Evolutionary conservation across 2,888 invertebrate species (phyloP).

Genomic region (Penaeus monodon): DNA sequence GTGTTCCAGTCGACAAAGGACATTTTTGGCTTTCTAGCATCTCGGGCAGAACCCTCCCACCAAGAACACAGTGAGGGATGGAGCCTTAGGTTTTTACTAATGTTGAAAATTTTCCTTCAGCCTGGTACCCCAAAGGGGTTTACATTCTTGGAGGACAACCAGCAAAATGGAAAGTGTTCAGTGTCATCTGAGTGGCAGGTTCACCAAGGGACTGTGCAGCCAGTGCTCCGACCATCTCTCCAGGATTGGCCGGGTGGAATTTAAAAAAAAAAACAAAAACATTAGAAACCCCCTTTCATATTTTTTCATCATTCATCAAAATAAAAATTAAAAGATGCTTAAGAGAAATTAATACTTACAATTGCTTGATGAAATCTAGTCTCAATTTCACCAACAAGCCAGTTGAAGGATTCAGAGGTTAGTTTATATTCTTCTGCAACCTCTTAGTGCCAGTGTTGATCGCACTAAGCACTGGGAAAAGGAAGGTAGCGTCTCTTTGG

Average conservation of each 20-base stretch:
- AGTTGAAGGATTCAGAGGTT: conserved; percentile 97
- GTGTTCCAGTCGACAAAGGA: conserved; percentile 96
- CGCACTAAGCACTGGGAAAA: conserved; percentile 95
- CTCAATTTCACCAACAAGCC: conserved; percentile 99
- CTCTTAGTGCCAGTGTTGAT: conserved; percentile 94
- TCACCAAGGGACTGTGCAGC: conserved; percentile 99
- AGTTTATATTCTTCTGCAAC: conserved; percentile 96
- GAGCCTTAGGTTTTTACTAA: conserved; percentile 99
- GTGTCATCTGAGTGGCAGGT: conserved; percentile 99
- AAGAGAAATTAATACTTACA: conserved; percentile 72
- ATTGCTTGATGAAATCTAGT: conserved; percentile 97
- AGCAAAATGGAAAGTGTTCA: conserved; percentile 99
- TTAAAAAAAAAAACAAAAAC: neutral
- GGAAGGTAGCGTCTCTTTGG: conserved; percentile 97
- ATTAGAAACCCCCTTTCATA: too few species aligned
- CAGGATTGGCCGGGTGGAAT: conserved; percentile 78
- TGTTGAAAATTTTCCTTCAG: conserved; percentile 82
- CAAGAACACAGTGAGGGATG: conserved; percentile 96
- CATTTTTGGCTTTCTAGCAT: conserved; percentile 99
- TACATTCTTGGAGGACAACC: conserved; percentile 99
- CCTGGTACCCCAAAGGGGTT: conserved; percentile 95
- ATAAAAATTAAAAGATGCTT: too few species aligned
- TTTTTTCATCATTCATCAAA: too few species aligned
- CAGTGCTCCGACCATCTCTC: conserved; percentile 99
- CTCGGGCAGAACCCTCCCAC: conserved; percentile 96